Evolutionary conservation across 2,113 vertebrate species (phyloP), one percentile per base, ranked within the genome.

Genomic region (Colistium nudipinnis): DNA sequence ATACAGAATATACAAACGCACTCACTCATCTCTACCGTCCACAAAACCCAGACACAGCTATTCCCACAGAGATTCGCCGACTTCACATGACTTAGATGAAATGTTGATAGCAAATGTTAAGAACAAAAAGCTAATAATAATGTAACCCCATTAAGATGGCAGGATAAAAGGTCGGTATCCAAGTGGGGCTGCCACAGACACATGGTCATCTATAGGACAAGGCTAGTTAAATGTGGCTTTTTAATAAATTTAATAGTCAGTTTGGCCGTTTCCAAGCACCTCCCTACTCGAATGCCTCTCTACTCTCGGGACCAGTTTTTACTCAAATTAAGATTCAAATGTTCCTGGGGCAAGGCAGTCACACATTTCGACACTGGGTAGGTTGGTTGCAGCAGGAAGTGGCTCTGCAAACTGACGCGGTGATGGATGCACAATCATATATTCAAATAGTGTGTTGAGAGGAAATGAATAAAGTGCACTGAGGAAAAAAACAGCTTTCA

Each of bases 241-340:
- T 49, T 16, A 25, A 14, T 49, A n/a, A n/a, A n/a, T n/a, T n/a
- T n/a, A n/a, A 68, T 45, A 51, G 47, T 62, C 47, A 31, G 7
- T 68, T 14, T 70, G 36, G 71, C 76, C 43, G n/a, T 73, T 74
- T 31, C 30, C 19, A 22, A 53, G n/a, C 24, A 19, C 31, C 30
- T 66, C 17, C 45, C 19, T 64, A 31, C 35, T 44, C 30, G 4
- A 60, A 22, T 62, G 20, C 11, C 17, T 45, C 17, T 25, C n/a
- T 20, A 41, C 27, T 7, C 33, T n/a, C 28, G 47, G 39, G 5
- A n/a, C 60, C 33, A 62, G 17, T 30, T 64, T 63, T 73, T 81
- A 84, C 53, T 12, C 80, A 84, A 89, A 89, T 83, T 14, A 77
- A 69, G 48, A 86, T 86, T 81, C 80, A 87, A 87, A 86, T 89